Percentiles rank a stretch among this genome's conserved stretches.
These are phyloP conservation scores for Sarotherodon lohbergeri DNA, from an alignment of 2,113 vertebrate genomes.

Conservation along the genomic window DNA sequence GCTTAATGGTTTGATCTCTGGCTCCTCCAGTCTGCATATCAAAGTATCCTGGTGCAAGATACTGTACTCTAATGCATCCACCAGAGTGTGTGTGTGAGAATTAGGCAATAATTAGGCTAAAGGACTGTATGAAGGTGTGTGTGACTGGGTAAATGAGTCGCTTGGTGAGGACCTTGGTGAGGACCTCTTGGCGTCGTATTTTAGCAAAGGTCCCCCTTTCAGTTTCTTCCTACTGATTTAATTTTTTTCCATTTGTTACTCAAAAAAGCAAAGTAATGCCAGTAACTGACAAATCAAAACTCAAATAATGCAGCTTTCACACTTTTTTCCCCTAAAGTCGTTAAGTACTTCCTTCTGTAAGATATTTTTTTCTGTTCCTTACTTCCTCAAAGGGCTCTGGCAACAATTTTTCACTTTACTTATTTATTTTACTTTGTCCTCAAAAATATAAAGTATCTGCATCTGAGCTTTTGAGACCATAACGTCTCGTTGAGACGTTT, in stretches of 20 bases:
- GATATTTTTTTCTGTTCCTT: neutral
- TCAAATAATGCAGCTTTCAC: neutral
- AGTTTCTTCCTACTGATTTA: neutral
- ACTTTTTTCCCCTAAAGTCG: rapidly evolving
- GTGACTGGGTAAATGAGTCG: neutral
- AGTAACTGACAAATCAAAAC: neutral
- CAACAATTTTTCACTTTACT: neutral
- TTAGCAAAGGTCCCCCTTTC: neutral
- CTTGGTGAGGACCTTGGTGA: neutral
- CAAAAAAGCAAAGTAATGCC: neutral
- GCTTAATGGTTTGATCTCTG: neutral
- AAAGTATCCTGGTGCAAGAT: neutral
- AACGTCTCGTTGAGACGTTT: neutral
- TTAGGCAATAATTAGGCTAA: neutral
- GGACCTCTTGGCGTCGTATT: neutral
- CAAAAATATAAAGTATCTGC: neutral
- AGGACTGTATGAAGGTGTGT: neutral
- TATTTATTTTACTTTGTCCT: neutral
- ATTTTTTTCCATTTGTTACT: neutral
- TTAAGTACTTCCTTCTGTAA: neutral
- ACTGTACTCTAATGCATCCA: neutral
- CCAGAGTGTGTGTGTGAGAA: neutral
- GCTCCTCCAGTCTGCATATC: neutral
- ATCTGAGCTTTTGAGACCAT: neutral
- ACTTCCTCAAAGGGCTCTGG: neutral